These are phyloP conservation scores for Emesis castigata DNA, from an alignment of 2,888 invertebrate species.

Conservation along the genomic window DNA sequence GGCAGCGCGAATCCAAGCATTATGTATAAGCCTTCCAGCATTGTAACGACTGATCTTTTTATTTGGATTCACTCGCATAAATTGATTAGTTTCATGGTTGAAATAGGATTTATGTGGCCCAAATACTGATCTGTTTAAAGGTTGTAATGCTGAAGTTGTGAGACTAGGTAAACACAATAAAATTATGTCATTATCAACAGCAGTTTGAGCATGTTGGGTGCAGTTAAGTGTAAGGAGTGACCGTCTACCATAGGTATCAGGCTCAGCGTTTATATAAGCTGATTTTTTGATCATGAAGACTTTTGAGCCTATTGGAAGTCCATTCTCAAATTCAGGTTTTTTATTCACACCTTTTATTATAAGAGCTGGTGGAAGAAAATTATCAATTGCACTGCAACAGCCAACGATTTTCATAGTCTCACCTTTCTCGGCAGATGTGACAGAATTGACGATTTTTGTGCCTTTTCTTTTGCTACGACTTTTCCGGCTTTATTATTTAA, in stretches of 20 bases:
- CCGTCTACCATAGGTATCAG: slow-evolving; percentile 68
- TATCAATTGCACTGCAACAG: too few species aligned
- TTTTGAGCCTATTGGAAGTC: background rate
- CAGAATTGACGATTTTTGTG: too few species aligned
- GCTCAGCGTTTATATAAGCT: background rate
- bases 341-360: background rate
- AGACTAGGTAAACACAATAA: slow-evolving; percentile 65
- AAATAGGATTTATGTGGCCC: too few species aligned
- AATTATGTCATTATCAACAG: slow-evolving; percentile 62
- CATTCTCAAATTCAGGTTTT: background rate
- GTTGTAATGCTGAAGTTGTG: slow-evolving; percentile 26
- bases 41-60: background rate
- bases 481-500: too few species aligned
- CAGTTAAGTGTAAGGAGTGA: slow-evolving; percentile 65
- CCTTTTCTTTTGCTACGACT: too few species aligned
- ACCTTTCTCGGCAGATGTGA: too few species aligned
- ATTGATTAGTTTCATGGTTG: background rate
- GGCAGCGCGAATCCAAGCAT: too few species aligned
- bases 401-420: too few species aligned
- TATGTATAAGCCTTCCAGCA: background rate
- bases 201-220: slow-evolving; percentile 38
- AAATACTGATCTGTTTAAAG: slow-evolving; percentile 52
- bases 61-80: background rate
- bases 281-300: background rate
- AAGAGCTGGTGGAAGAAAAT: background rate